Evolutionary conservation across 2,888 invertebrate species (phyloP).

Genomic region (Gastracanthus pulcherrimus): DNA sequence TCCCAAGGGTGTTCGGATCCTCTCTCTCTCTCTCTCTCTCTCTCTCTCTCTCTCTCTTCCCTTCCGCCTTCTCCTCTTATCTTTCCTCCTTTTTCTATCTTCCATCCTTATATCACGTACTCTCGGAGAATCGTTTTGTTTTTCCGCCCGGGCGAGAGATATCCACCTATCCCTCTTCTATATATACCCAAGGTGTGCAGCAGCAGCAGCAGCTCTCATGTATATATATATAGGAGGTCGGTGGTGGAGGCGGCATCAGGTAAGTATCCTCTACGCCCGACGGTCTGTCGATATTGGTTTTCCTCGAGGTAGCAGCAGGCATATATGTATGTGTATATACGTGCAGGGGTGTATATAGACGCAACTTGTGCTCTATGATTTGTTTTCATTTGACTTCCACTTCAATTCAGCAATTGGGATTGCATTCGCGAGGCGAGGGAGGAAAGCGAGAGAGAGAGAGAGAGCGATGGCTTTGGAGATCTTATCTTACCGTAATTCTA

Average conservation of each 20-base stretch:
- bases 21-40: neutral
- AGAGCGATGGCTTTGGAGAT: neutral
- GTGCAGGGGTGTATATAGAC: conserved; percentile 15
- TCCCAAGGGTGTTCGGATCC: conserved; percentile 74
- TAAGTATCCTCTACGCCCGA: conserved; percentile 49
- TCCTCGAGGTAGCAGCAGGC: conserved; percentile 46
- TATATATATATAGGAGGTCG: neutral
- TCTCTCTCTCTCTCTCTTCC: neutral
- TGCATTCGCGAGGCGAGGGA: conserved; percentile 24
- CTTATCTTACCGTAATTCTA: conserved; percentile 40
- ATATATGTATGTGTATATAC: neutral
- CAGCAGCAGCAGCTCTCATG: conserved; percentile 14
- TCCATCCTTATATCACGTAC: conserved; percentile 60
- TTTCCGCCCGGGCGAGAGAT: conserved; percentile 64
- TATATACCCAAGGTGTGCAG: neutral
- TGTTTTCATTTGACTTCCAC: conserved; percentile 64
- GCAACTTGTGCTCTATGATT: conserved; percentile 60
- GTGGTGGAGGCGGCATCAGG: conserved; percentile 30
- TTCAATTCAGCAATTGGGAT: conserved; percentile 56
- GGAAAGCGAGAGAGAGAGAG: neutral
- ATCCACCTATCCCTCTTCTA: conserved; percentile 61
- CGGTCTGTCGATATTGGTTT: conserved; percentile 60
- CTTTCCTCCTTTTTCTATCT: conserved; percentile 48
- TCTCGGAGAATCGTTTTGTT: conserved; percentile 67
- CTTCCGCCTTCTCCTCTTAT: conserved; percentile 27